A percentile compares a stretch with the other conserved stretches of the same genome.
Conservation (phyloP, 2,888 invertebrate species). For the Drosophila koepferae region DNA sequence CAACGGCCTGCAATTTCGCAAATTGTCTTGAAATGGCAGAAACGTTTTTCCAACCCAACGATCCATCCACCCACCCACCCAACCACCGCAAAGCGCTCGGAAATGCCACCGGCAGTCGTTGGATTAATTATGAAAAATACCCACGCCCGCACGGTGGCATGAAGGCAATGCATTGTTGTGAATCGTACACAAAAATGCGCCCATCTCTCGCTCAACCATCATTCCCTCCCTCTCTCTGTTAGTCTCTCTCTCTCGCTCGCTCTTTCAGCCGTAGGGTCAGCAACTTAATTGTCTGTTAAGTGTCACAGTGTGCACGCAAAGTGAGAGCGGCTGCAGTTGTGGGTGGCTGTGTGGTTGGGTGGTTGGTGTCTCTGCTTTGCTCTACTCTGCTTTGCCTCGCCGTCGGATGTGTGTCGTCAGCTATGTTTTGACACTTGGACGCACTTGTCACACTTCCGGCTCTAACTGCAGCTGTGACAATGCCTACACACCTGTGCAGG, state of each 20-base stretch:
- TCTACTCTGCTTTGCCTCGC: background rate
- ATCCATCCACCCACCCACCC: constrained; percentile 42
- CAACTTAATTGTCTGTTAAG: constrained; percentile 79
- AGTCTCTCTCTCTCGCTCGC: background rate
- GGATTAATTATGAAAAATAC: constrained; percentile 78
- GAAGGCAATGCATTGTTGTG: constrained; percentile 45
- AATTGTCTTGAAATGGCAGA: constrained; percentile 72
- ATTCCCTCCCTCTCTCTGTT: background rate
- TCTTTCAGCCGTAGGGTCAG: constrained; percentile 61
- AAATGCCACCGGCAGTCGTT: constrained; percentile 75
- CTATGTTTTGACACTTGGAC: constrained; percentile 59
- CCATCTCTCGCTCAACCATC: constrained; percentile 5
- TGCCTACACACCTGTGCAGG: background rate
- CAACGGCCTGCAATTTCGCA: constrained; percentile 66
- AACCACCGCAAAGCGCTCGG: constrained; percentile 64
- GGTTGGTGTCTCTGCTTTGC: background rate
- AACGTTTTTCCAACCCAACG: constrained; percentile 52
- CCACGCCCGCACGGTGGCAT: constrained; percentile 18
- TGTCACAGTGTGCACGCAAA: constrained; percentile 58
- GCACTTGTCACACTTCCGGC: constrained; percentile 62
- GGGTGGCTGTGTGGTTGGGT: background rate
- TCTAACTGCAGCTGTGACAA: constrained; percentile 20
- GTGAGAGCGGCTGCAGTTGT: constrained; percentile 32
- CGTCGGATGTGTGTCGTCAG: constrained; percentile 40
- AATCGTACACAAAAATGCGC: constrained; percentile 28